Evolutionary conservation across 2,113 vertebrate genomes (phyloP), one percentile per base, ranked within the genome.

Genomic region (Motacilla tschutschensis): DNA sequence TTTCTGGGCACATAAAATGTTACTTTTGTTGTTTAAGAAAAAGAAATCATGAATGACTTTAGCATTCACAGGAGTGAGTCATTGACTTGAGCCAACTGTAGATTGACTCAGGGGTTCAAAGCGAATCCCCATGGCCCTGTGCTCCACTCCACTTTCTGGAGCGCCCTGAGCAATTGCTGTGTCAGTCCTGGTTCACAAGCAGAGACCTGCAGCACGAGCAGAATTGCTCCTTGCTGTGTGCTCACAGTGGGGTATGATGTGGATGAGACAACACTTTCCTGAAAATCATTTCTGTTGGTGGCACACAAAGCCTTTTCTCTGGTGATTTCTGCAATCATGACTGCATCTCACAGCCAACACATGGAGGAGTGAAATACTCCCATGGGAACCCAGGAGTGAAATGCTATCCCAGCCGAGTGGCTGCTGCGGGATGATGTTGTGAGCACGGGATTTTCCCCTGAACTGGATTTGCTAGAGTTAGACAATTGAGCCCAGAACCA

Each of bases 21-120:
- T 82, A 63, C 65, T 90, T 93, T 87, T 73, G 89, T 77, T 90
- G 84, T 80, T 76, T 67, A 79, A 83, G 76, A 85, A 58, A 88
- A 84, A 86, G 86, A 74, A 90, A 53, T 90, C 24, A 46, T 71
- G 81, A 90, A 88, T 90, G 75, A 79, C 44, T 93, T 90, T 66
- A 86, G 57, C 81, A 70, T 81, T 79, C 25, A 66, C 40, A 48
- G 58, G 41, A 77, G 50, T 64, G 60, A 91, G 82, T 87, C 81
- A 91, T 1, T 88, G 79, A 53, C 38, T 62, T 78, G 48, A 85
- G 67, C 48, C 50, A 87, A 92, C 57, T 11, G 60, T 48, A 91
- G 28, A 9, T 0, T 63, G 62, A 83, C 65, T 63, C 50, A 18
- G 40, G 54, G 66, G 21, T 44, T 84, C 78, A 69, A 51, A 77